Percentiles rank a stretch among this genome's conserved stretches.
Conservation (phyloP, 37 sponge, comb jelly and placozoan genomes). For the Diacarnus erythraeanus region DNA sequence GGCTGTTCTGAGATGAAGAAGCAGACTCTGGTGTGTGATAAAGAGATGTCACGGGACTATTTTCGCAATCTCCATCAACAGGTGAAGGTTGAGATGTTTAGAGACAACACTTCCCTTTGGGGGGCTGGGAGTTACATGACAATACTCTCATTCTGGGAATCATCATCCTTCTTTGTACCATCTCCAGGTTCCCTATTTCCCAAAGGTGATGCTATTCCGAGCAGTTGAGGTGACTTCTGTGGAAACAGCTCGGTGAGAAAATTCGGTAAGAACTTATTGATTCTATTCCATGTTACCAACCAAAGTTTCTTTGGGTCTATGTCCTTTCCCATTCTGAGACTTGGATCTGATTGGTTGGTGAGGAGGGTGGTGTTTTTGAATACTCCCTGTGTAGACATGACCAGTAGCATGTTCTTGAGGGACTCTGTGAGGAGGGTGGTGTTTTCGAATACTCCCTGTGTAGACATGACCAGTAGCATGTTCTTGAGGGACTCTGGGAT, state of each 20-base stretch:
- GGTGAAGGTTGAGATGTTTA: no score
- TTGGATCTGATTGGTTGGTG: slow-evolving; percentile 32
- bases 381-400: slow-evolving; percentile 85
- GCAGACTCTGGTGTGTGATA: no score
- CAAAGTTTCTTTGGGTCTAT: slow-evolving; percentile 45
- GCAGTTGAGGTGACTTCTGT: slow-evolving; percentile 3
- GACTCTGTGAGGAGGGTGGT: slow-evolving; percentile 50
- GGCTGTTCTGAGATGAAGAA: no score
- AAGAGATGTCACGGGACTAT: no score
- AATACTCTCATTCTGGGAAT: no score
- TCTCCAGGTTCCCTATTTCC: neutral
- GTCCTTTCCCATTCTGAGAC: neutral
- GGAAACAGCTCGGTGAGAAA: slow-evolving; percentile 79
- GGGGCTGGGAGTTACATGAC: no score
- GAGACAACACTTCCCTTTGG: no score
- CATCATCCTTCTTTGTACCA: no score
- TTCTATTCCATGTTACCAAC: slow-evolving; percentile 73
- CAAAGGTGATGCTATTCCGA: neutral
- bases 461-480: slow-evolving; percentile 83
- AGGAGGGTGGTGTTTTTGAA: slow-evolving; percentile 33
- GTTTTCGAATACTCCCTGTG: slow-evolving; percentile 77
- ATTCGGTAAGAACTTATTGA: slow-evolving; percentile 81
- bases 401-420: slow-evolving; percentile 83
- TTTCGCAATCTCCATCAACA: no score
- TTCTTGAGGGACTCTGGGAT: slow-evolving; percentile 84